Conservation (phyloP, 2,888 invertebrate genomes). For the Nephrotoma guestfalica region DNA sequence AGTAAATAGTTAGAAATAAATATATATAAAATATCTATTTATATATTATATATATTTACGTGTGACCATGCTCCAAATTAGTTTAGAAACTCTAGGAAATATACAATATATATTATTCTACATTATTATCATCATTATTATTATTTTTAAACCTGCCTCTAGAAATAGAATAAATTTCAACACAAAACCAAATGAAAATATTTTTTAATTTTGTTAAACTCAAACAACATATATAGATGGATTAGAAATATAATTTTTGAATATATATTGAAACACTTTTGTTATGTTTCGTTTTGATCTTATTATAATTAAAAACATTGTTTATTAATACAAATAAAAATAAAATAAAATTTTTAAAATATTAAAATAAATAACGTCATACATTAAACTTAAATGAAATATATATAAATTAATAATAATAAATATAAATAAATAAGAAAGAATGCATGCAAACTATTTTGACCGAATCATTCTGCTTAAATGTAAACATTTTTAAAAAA, state of each 20-base stretch:
- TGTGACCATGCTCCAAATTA: not conserved
- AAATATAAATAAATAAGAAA: not conserved
- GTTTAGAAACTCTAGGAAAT: not conserved
- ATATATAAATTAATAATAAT: not conserved
- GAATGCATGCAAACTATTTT: slow-evolving; percentile 5
- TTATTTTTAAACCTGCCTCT: not conserved
- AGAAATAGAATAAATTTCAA: not conserved
- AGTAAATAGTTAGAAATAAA: not conserved
- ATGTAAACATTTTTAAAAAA: slow-evolving; percentile 6
- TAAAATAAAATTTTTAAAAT: not conserved
- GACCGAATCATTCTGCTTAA: slow-evolving; percentile 4
- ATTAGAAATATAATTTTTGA: not conserved
- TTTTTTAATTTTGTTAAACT: not conserved
- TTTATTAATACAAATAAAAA: not conserved
- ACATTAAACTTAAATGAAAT: not conserved
- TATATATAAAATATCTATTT: not conserved
- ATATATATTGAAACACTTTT: not conserved
- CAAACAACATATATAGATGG: not conserved
- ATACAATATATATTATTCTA: not conserved
- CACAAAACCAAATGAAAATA: not conserved
- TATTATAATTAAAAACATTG: not conserved
- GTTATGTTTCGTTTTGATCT: not conserved
- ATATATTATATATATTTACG: not conserved
- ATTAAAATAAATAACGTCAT: not conserved
- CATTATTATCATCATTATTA: not conserved